phyloP scores from a whole-genome alignment of 2,888 invertebrate genomes.

The Imbricaverruca yamaguchii region DNA sequence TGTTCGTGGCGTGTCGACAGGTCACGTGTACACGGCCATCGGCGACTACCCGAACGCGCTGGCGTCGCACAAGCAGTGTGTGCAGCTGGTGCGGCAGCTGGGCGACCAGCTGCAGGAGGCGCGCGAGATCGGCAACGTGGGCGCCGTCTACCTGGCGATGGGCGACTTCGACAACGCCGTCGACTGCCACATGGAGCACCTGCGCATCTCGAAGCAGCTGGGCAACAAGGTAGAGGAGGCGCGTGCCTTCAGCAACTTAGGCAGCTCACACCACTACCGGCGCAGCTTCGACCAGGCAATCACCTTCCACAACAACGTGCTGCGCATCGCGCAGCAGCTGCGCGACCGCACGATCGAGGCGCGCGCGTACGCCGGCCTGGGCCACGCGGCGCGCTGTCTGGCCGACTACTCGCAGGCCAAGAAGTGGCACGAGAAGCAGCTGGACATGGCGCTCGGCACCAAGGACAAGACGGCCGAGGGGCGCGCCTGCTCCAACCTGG shows the following conservation, averaged over 20 bases:
- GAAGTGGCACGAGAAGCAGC: slow-evolving; percentile 90
- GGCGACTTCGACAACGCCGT: slow-evolving; percentile 93
- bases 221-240: slow-evolving; percentile 93
- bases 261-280: slow-evolving; percentile 83
- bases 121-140: slow-evolving; percentile 94
- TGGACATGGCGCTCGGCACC: slow-evolving; percentile 85
- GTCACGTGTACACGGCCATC: slow-evolving; percentile 93
- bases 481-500: slow-evolving; percentile 84
- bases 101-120: slow-evolving; percentile 87
- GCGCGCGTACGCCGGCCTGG: slow-evolving; percentile 90
- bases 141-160: slow-evolving; percentile 92
- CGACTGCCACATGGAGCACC: slow-evolving; percentile 90
- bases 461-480: slow-evolving; percentile 94
- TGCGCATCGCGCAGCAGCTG: slow-evolving; percentile 80
- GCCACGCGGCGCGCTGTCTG: slow-evolving; percentile 78
- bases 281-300: slow-evolving; percentile 89
- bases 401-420: slow-evolving; percentile 64
- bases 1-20: slow-evolving; percentile 34
- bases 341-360: slow-evolving; percentile 88
- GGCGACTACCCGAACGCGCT: slow-evolving; percentile 93
- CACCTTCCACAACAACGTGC: slow-evolving; percentile 84
- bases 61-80: slow-evolving; percentile 94
- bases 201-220: slow-evolving; percentile 76
- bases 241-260: slow-evolving; percentile 84
- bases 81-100: slow-evolving; percentile 89